These are phyloP conservation scores for Ochropacha duplaris DNA, from an alignment of 2,888 invertebrate genomes.

Conservation along the genomic window DNA sequence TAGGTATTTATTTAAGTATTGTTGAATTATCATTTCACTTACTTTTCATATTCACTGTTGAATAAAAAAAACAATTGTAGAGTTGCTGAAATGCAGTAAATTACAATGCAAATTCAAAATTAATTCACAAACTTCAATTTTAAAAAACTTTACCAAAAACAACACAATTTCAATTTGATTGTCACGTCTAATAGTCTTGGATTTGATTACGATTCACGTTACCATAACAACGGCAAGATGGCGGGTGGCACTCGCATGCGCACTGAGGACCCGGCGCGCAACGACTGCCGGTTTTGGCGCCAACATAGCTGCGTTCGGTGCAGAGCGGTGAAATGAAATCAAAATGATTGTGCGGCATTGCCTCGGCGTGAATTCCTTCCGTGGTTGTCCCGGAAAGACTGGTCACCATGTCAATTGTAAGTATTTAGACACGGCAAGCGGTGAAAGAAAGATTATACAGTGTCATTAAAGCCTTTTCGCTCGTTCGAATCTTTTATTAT, in stretches of 20 bases:
- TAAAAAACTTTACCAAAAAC: no score
- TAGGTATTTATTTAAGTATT: no score
- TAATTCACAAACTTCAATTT: no score
- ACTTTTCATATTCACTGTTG: no score
- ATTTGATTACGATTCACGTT: constrained; percentile 59
- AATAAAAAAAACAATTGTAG: no score
- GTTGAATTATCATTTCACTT: no score
- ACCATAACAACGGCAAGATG: constrained; percentile 66
- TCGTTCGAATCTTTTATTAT: no score
- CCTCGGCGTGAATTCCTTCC: constrained; percentile 34
- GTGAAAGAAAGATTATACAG: background rate
- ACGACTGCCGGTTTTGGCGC: constrained; percentile 74
- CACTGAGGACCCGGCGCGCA: constrained; percentile 43
- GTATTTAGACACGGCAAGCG: constrained; percentile 5
- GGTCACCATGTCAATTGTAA: constrained; percentile 8
- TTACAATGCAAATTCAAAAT: no score
- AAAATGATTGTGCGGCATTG: constrained; percentile 2
- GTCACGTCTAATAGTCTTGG: constrained; percentile 26
- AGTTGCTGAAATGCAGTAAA: no score
- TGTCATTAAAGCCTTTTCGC: background rate
- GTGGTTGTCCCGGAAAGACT: constrained; percentile 38
- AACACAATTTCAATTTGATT: background rate
- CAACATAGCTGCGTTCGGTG: constrained; percentile 28
- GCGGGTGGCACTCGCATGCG: constrained; percentile 58
- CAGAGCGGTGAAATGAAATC: background rate